Percentiles rank a stretch among this genome's conserved stretches.
Conservation (phyloP, 1,140 invertebrate species). For the Augochlora pura region DNA sequence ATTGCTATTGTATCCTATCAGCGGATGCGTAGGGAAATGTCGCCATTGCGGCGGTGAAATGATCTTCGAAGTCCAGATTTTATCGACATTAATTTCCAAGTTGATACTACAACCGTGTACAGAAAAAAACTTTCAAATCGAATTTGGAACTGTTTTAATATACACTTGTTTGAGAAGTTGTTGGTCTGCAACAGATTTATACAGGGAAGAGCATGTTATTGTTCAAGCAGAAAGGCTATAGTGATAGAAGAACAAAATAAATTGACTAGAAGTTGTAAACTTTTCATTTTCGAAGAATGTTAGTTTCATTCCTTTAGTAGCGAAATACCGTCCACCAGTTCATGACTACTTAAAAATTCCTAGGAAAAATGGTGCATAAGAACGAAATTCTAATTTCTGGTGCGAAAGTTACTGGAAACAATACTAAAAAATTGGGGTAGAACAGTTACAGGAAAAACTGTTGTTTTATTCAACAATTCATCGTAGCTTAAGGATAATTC, state of each 20-base stretch:
- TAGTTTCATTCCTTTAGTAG: conserved; percentile 60
- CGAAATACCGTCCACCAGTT: conserved; percentile 74
- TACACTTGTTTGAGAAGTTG: conserved; percentile 92
- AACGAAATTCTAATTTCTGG: conserved; percentile 26
- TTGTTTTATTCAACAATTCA: conserved; percentile 50
- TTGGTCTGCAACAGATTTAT: conserved; percentile 86
- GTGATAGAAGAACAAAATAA: conserved; percentile 48
- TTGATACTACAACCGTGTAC: conserved; percentile 81
- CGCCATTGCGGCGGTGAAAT: conserved; percentile 86
- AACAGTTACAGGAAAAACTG: conserved; percentile 13
- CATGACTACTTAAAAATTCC: conserved; percentile 57
- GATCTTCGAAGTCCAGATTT: conserved; percentile 90
- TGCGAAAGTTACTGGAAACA: conserved; percentile 28
- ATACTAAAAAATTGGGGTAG: conserved; percentile 22
- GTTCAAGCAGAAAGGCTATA: conserved; percentile 86
- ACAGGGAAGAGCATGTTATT: conserved; percentile 86
- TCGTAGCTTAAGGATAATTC: conserved; percentile 53
- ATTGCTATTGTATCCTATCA: conserved; percentile 84
- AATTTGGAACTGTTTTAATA: conserved; percentile 90
- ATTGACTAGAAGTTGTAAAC: conserved; percentile 51
- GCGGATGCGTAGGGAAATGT: conserved; percentile 82
- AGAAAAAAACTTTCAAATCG: conserved; percentile 82
- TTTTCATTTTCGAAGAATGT: conserved; percentile 41
- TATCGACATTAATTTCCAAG: conserved; percentile 88
- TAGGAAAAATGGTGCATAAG: conserved; percentile 34